Evolutionary conservation across 2,113 vertebrate genomes (phyloP), one percentile per base, ranked within the genome.

Genomic region (Cricetomys ansorgei): DNA sequence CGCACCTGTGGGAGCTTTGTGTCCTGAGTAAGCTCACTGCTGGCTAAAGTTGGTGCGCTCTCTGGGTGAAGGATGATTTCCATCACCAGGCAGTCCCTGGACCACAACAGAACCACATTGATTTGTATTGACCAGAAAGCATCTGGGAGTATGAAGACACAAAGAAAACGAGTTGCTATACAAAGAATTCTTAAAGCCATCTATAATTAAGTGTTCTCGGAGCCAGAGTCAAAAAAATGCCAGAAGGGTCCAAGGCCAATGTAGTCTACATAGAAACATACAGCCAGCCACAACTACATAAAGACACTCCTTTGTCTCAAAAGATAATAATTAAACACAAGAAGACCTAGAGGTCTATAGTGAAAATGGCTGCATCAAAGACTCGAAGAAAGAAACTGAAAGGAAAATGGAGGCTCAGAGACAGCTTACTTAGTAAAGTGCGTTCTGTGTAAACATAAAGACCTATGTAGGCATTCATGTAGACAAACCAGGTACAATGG

Each of bases 131-230:
- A 92, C 93, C 59, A 69, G 50, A 67, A 88, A 89, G 34, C 34
- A 57, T 17, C 27, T 23, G 7, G 3, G 10, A 7, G 10, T 87
- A 48, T 88, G 59, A 97, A 88, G 65, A 93, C 48, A 76, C 25
- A 43, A 81, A 96, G 55, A 91, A 88, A 15, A 3, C 23, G 37
- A 34, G 21, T 34, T 85, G 87, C 88, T 89, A 91, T n/a, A 97
- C 65, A 92, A 94, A 70, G 73, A 8, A 96, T 45, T 76, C 94
- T 91, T 94, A 95, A 96, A 96, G 73, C 67, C 27, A 86, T 53
- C 21, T 19, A 3, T 96, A 89, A 94, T 27, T 29, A 96, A 65
- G 29, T 25, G 53, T 43, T 81, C 21, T 10, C 40, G 8, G 59
- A 90, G 2, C 27, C 62, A 94, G 76, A 87, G 31, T 85, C 9